Evolutionary conservation across 2,888 invertebrate genomes (phyloP), one percentile per base, ranked within the genome.

Genomic region (Athalia circularis): DNA sequence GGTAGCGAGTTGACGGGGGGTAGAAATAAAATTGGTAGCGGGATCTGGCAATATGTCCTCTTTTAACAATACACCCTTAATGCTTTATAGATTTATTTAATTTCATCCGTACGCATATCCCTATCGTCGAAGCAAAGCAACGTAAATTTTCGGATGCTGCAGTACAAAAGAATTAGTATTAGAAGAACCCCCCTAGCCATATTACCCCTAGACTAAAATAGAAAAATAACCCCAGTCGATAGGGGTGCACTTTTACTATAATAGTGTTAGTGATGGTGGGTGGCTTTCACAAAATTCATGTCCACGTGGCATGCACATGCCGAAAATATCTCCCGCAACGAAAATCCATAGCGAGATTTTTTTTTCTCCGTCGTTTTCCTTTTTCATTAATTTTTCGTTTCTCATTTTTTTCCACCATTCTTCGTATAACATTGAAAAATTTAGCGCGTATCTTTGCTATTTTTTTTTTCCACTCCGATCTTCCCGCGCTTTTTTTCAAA

Each of bases 231-330:
- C 29, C 72, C 52, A 57, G 47, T 47, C 57, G 72, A 72, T 72
- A 57, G 59, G 72, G 72, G 72, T 72, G 29, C 29, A 29, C 29
- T 29, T 29, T 29, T 29, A 29, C 29, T 68, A 59, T 57, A 59
- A 7, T 62, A 13, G 72, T 72, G 57, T 7, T 59, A 43, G 52
- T 59, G 52, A 72, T 47, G 59, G 72, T 72, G 72, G 72, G 72
- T 72, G 72, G 72, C 45, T 57, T 13, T n/a, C 29, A 29, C 29
- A 11, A 72, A 72, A 7, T 72, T 59, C 52, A 59, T 50, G 45
- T 45, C 59, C 72, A 72, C 72, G 72, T 72, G 72, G 72, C 72
- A 72, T 13, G 59, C 72, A 72, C 72, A 72, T 72, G 72, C 72
- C 59, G 47, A 47, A 72, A 72, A 59, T 72, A 54, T 68, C 57